A percentile compares a stretch with the other conserved stretches of the same genome.
Conservation (phyloP, 2,113 vertebrate genomes). For the Pangasianodon gigas region DNA sequence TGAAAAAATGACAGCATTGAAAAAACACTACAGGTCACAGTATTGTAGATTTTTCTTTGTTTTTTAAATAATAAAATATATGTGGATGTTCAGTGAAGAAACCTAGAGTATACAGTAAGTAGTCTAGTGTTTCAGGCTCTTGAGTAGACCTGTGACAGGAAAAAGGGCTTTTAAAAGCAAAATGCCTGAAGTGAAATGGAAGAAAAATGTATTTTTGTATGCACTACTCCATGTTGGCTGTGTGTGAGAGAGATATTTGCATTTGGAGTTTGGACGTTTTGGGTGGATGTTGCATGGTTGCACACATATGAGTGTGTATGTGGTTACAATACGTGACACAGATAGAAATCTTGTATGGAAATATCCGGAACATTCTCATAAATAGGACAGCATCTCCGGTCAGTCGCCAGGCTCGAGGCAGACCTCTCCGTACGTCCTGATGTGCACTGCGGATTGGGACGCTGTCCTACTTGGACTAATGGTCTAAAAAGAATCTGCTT, state of each 20-base stretch:
- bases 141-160: not conserved
- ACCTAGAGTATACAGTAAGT: not conserved
- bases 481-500: constrained; percentile 39
- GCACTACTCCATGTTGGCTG: constrained; percentile 21
- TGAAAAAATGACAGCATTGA: not conserved
- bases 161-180: constrained; percentile 62
- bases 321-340: not conserved
- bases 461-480: constrained; percentile 52
- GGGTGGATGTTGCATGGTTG: not conserved
- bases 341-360: not conserved
- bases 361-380: constrained; percentile 36
- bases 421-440: constrained; percentile 18
- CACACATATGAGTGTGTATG: not conserved
- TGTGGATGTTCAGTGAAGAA: not conserved
- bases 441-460: constrained; percentile 35
- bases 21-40: not conserved
- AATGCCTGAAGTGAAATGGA: constrained; percentile 60
- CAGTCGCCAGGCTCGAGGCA: constrained; percentile 25
- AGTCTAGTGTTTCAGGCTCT: not conserved
- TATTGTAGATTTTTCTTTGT: not conserved
- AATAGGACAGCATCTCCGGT: constrained; percentile 43
- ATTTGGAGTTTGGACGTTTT: not conserved
- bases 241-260: not conserved
- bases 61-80: too few species aligned
- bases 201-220: constrained; percentile 58